Evolutionary conservation across 2,113 vertebrate species (phyloP).

Genomic region (Caracal caracal): DNA sequence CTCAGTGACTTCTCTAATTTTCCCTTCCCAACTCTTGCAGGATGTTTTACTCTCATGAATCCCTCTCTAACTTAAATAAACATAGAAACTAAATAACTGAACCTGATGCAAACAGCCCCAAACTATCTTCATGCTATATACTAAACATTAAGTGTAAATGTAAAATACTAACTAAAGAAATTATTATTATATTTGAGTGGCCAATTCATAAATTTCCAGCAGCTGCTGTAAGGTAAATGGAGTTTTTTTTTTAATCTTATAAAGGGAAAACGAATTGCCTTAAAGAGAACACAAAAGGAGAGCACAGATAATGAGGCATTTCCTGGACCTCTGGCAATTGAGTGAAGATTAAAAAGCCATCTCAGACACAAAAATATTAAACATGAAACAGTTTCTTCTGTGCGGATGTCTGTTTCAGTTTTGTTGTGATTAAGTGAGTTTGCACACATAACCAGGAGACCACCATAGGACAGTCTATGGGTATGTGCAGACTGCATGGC

Average conservation of each 20-base stretch:
- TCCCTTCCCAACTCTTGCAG: background rate
- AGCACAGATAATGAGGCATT: background rate
- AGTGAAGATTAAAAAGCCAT: background rate
- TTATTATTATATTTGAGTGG: background rate
- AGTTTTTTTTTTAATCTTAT: background rate
- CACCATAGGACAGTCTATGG: background rate
- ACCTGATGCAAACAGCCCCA: background rate
- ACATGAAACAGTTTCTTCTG: background rate
- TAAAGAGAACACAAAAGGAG: background rate
- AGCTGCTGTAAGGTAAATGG: background rate
- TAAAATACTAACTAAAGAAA: background rate
- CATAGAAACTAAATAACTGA: background rate
- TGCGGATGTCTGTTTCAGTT: background rate
- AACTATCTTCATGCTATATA: background rate
- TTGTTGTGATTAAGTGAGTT: background rate
- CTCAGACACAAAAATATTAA: background rate
- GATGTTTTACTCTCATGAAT: background rate
- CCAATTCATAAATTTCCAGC: background rate
- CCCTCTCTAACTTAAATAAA: constrained; percentile 14
- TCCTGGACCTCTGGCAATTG: background rate
- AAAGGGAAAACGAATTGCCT: background rate
- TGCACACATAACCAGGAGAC: background rate
- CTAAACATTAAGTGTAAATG: background rate
- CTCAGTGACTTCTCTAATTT: background rate
- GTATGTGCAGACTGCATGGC: background rate